Base-by-base conservation (phyloP, 37 sponge, comb jelly and placozoan species). In the Spongia lamella region DNA sequence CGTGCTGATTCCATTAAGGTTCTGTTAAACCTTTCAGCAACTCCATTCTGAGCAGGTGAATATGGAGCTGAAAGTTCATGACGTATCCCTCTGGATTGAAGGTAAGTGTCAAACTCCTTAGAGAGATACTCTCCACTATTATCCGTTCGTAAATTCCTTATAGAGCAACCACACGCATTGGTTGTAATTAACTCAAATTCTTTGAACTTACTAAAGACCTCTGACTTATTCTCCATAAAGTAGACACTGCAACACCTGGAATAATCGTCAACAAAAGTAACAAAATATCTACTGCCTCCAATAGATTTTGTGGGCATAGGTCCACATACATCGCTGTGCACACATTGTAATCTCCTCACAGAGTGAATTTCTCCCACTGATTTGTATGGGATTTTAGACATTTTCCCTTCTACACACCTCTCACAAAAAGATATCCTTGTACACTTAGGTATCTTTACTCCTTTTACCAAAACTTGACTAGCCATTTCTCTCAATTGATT, bases 311-410 rank as follows among this genome's bases (percentile, higher is more conserved):
- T 65, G 27, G 73, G 22, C 65, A 84, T 63, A 32, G 86, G 80
- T 13, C 86, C 86, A 61, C 80, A 79, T 37, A 80, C 70, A 66
- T 80, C 86, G 36, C 81, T 78, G 47, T 84, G 85, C n/a, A 84
- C 31, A 15, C 67, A 55, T 55, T 79, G 73, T 27, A 77, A 53
- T 26, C 21, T 79, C 31, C 53, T 59, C 22, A 21, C 63, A 14
- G 73, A 77, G 16, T 34, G 64, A 11, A 72, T 70, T n/a, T n/a
- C n/a, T 69, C 64, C 77, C 62, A 68, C 77, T 76, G 84, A 53
- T 56, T 83, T 75, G 24, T 60, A 76, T n/a, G 72, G 60, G 27
- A 25, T 50, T 35, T 78, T 39, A 22, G 36, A 31, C 79, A 78
- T 78, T 38, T 84, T 84, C 21, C 73, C 85, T 53, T 43, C 68